Conservation (phyloP, 2,797 vertebrate species). For the Luscinia luscinia region DNA sequence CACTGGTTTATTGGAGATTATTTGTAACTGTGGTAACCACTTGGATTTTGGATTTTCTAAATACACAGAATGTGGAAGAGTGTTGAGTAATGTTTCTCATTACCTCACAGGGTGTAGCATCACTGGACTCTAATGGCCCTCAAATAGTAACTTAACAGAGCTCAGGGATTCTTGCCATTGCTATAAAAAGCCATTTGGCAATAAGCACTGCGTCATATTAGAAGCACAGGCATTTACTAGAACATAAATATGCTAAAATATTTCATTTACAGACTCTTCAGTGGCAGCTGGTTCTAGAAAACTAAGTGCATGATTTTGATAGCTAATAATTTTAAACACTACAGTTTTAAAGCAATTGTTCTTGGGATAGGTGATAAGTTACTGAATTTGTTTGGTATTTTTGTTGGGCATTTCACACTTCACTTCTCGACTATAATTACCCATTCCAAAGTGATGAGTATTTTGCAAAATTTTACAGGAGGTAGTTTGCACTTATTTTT, state of each 20-base stretch:
- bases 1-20: neutral
- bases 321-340: neutral
- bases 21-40: slow-evolving; percentile 19
- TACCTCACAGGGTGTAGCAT: slow-evolving; percentile 28
- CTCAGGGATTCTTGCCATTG: slow-evolving; percentile 31
- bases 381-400: neutral
- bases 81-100: slow-evolving; percentile 19
- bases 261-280: neutral
- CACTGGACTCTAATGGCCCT: slow-evolving; percentile 36
- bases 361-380: neutral
- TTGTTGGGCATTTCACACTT: neutral
- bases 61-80: neutral
- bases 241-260: neutral
- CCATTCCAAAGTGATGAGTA: neutral
- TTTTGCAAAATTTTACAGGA: neutral
- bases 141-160: slow-evolving; percentile 47
- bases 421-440: neutral
- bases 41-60: slow-evolving; percentile 46
- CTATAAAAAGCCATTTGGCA: slow-evolving; percentile 64
- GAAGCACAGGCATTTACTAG: slow-evolving; percentile 20
- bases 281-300: neutral
- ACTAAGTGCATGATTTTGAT: neutral
- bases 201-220: slow-evolving; percentile 6
- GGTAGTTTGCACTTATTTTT: neutral
- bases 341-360: neutral